These are phyloP conservation scores for Hydractinia echinata DNA, from an alignment of 30 jellyfish, hydroid and myxozoan species.

Conservation along the genomic window DNA sequence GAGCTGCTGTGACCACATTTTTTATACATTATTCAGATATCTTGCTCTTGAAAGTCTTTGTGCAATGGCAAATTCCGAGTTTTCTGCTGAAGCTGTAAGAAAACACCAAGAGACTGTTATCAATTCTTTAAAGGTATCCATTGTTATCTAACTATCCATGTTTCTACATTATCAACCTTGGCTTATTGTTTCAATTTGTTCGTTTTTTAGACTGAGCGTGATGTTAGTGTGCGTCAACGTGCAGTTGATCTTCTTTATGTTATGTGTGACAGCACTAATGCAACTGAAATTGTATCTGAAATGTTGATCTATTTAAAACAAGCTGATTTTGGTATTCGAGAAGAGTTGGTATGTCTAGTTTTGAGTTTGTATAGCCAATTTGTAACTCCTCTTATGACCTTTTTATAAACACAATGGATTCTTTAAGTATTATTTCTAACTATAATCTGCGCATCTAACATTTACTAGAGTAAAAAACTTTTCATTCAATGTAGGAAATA, in stretches of 20 bases:
- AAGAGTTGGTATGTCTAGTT: conserved; percentile 59
- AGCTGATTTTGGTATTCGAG: conserved; percentile 85
- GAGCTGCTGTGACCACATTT: background rate
- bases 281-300: conserved; percentile 77
- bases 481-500: no score
- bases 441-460: no score
- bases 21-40: conserved; percentile 33
- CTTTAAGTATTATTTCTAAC: no score
- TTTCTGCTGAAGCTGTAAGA: conserved; percentile 93
- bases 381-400: background rate
- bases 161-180: background rate
- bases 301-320: conserved; percentile 80
- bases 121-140: conserved; percentile 64
- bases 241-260: conserved; percentile 88
- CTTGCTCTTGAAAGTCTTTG: conserved; percentile 89
- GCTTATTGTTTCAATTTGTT: background rate
- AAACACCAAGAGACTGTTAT: conserved; percentile 88
- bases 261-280: conserved; percentile 87
- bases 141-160: background rate
- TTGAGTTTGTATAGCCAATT: background rate
- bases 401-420: no score
- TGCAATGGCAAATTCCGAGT: conserved; percentile 78
- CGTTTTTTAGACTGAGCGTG: conserved; percentile 63
- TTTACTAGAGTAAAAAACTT: no score
- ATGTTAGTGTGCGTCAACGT: conserved; percentile 90